These are phyloP conservation scores for Sminthurinus signatus DNA, from an alignment of 1,140 invertebrate species.

Conservation along the genomic window DNA sequence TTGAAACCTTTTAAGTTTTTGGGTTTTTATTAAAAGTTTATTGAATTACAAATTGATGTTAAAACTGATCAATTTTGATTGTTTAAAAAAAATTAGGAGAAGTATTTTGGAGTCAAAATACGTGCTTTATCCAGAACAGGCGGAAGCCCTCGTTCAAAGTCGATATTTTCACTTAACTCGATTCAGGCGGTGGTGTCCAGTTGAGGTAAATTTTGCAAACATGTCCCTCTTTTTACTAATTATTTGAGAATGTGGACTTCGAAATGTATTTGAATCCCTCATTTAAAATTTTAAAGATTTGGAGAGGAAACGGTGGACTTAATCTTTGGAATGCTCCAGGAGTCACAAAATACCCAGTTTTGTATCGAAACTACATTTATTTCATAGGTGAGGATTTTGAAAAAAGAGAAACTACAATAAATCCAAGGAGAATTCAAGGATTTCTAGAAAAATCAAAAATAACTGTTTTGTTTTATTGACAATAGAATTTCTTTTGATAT, in stretches of 20 bases:
- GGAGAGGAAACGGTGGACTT: constrained; percentile 27
- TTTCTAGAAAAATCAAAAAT: no score
- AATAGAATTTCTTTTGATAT: no score
- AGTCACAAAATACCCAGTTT: constrained; percentile 23
- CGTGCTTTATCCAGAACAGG: constrained; percentile 15
- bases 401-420: no score
- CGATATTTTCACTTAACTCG: constrained; percentile 28
- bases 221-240: no score
- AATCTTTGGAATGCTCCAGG: constrained; percentile 29
- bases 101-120: constrained; percentile 27
- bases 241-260: no score
- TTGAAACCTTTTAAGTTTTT: background rate
- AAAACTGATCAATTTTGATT: background rate
- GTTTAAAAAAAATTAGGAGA: constrained; percentile 6
- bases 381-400: constrained; percentile 32
- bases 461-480: no score
- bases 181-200: constrained; percentile 31
- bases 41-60: background rate
- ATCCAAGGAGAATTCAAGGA: no score
- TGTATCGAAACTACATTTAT: constrained; percentile 31
- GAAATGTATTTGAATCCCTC: no score
- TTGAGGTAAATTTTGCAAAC: constrained; percentile 25
- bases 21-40: background rate
- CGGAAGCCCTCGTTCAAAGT: constrained; percentile 21
- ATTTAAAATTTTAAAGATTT: constrained; percentile 13